Conservation (phyloP, 2,888 invertebrate genomes). For the Mellilla xanthometata region DNA sequence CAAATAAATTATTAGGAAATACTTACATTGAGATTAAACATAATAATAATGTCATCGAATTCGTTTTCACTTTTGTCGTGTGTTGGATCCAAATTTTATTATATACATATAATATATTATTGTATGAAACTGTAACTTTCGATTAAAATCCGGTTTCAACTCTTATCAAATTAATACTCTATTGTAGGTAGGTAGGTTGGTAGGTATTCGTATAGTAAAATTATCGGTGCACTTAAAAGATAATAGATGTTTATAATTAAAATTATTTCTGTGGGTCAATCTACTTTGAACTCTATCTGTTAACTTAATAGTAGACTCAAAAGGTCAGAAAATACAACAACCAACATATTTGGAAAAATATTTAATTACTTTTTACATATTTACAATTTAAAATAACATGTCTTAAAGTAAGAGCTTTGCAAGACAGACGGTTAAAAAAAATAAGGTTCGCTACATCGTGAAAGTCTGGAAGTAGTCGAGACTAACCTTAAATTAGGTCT, state of each 20-base stretch:
- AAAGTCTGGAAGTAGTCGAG: constrained; percentile 11
- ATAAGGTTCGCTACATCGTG: constrained; percentile 13
- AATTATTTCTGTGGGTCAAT: no score
- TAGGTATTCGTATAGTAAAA: no score
- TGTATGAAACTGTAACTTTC: no score
- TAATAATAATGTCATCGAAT: no score
- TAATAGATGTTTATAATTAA: no score
- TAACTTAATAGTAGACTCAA: no score
- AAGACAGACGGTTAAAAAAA: constrained; percentile 7
- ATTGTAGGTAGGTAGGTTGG: background rate
- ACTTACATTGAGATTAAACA: background rate
- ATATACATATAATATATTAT: no score
- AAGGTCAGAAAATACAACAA: constrained; percentile 27
- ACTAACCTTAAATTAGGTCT: constrained; percentile 16
- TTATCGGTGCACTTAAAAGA: no score
- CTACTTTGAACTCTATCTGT: no score
- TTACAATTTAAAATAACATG: constrained; percentile 45
- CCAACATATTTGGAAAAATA: constrained; percentile 61
- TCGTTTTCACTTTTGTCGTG: no score
- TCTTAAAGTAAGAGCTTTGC: constrained; percentile 4
- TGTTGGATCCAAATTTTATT: no score
- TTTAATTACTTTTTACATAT: constrained; percentile 75
- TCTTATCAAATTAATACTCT: background rate
- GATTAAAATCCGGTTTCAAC: background rate
- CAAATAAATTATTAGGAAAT: background rate